Evolutionary conservation across 2,888 invertebrate genomes (phyloP).

Genomic region (Suillia variegata): DNA sequence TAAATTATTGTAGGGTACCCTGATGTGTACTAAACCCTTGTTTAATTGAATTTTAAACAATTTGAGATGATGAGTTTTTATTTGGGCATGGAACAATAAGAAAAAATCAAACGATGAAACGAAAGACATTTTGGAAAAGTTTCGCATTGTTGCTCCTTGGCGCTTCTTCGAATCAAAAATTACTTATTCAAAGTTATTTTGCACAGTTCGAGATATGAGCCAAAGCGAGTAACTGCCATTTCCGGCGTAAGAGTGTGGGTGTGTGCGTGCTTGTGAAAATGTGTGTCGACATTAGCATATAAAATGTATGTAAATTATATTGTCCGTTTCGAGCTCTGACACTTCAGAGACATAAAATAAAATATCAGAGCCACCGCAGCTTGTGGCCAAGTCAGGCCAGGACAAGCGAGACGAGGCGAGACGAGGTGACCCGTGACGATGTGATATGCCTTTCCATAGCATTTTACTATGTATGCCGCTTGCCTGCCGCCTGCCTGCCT

Average conservation of each 20-base stretch:
- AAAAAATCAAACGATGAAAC: no score
- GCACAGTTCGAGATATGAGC: slow-evolving; percentile 17
- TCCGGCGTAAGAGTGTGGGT: slow-evolving; percentile 24
- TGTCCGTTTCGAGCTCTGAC: slow-evolving; percentile 47
- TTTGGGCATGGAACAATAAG: no score
- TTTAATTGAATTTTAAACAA: no score
- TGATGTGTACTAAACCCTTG: no score
- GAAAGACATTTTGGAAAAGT: slow-evolving; percentile 5
- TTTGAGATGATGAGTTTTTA: no score
- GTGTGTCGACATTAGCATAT: slow-evolving; percentile 39
- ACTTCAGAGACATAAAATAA: slow-evolving; percentile 48
- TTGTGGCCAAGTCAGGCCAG: background rate
- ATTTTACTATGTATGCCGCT: no score
- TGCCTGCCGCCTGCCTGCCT: background rate
- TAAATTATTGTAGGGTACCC: no score
- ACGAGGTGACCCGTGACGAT: no score
- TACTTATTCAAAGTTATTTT: slow-evolving; percentile 41
- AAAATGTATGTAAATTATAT: slow-evolving; percentile 47
- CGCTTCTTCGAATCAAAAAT: slow-evolving; percentile 26
- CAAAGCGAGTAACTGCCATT: slow-evolving; percentile 42
- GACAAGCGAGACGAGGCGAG: background rate
- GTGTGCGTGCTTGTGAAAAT: slow-evolving; percentile 5
- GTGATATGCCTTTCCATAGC: no score
- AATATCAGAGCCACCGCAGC: slow-evolving; percentile 35
- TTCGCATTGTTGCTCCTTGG: background rate